Percentiles rank a stretch among this genome's conserved stretches.
Evolutionary conservation across 2,888 invertebrate species (phyloP).

Genomic region (Geotrupes spiniger): DNA sequence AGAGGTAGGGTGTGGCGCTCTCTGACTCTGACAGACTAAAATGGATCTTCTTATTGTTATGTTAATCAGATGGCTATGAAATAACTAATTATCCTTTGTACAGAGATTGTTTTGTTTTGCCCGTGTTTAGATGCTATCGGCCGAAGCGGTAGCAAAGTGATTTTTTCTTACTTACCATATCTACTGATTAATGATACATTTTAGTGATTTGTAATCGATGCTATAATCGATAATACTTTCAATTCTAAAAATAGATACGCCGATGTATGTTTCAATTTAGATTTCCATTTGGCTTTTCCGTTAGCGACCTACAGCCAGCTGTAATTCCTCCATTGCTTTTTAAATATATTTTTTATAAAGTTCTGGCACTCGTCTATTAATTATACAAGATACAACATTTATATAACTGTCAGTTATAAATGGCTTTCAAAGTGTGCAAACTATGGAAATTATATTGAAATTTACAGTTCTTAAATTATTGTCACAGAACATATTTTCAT

Average conservation of each 20-base stretch:
- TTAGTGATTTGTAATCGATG: slow-evolving; percentile 34
- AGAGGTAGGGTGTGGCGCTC: slow-evolving; percentile 23
- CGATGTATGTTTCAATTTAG: slow-evolving; percentile 2
- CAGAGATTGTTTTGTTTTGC: slow-evolving; percentile 30
- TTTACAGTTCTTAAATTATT: no score
- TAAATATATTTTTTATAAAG: no score
- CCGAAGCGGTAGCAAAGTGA: slow-evolving; percentile 33
- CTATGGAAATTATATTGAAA: no score
- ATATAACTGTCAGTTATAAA: no score
- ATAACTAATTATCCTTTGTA: slow-evolving; percentile 36
- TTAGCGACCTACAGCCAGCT: no score
- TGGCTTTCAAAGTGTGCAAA: no score
- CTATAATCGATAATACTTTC: slow-evolving; percentile 1
- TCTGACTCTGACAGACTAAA: slow-evolving; percentile 33
- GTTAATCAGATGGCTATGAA: slow-evolving; percentile 42
- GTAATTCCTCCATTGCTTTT: no score
- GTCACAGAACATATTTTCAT: no score
- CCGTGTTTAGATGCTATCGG: slow-evolving; percentile 24
- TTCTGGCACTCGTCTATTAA: no score
- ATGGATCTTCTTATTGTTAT: slow-evolving; percentile 42
- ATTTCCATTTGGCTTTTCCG: neutral
- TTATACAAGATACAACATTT: no score
- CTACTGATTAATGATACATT: slow-evolving; percentile 34
- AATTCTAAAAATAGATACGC: slow-evolving; percentile 4
- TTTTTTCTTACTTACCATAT: slow-evolving; percentile 31